Evolutionary conservation across 2,888 invertebrate genomes (phyloP).

Genomic region (Eristalinus aeneus): DNA sequence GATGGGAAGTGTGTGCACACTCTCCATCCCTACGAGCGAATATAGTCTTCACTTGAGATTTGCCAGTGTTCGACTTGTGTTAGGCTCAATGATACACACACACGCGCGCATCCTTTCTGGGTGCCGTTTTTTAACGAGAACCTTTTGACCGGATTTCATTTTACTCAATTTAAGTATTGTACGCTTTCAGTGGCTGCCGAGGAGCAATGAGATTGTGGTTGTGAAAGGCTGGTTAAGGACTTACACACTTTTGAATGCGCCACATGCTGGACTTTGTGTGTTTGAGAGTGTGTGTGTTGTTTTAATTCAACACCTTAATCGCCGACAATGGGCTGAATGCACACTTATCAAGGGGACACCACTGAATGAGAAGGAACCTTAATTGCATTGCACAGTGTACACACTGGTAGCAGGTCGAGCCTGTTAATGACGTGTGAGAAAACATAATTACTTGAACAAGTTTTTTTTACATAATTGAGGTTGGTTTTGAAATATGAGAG

Average conservation of each 20-base stretch:
- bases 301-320: conserved; percentile 19
- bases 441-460: conserved; percentile 49
- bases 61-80: conserved; percentile 42
- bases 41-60: conserved; percentile 7
- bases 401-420: background rate
- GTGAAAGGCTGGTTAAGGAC: conserved; percentile 11
- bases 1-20: conserved; percentile 23
- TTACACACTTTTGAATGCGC: background rate
- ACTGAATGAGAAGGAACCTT: conserved; percentile 13
- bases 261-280: background rate
- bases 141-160: conserved; percentile 70
- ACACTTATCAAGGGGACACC: background rate
- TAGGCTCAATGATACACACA: background rate
- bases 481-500: background rate
- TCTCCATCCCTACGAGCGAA: background rate
- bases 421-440: conserved; percentile 51
- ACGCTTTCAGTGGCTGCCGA: background rate
- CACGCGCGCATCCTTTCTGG: background rate
- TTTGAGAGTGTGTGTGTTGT: background rate
- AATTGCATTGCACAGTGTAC: conserved; percentile 21
- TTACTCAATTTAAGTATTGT: conserved; percentile 41
- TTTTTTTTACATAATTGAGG: conserved; percentile 43
- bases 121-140: conserved; percentile 51
- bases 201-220: background rate
- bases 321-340: background rate